Percentiles rank a stretch among this genome's conserved stretches.
Evolutionary conservation across 2,888 invertebrate species (phyloP).

Genomic region (Drosophila mettleri): DNA sequence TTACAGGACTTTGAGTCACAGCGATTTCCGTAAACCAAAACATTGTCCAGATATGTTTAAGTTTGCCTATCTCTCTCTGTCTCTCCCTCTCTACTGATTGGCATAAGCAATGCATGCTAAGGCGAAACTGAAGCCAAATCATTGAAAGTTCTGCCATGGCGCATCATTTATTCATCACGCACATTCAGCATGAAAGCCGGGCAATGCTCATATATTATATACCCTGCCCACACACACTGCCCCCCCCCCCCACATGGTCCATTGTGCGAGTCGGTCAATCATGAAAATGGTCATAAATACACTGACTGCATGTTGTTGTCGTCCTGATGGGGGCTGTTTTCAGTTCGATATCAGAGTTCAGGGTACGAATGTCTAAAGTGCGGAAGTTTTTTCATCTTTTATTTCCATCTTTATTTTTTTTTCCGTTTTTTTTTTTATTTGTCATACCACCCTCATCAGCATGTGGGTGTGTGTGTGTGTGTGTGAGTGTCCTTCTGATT

Average conservation of each 20-base stretch:
- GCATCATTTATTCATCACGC: conserved; percentile 79
- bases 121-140: conserved; percentile 68
- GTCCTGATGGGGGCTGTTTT: conserved; percentile 36
- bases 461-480: conserved; percentile 19
- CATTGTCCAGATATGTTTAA: conserved; percentile 6
- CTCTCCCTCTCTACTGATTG: not conserved
- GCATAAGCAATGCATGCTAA: conserved; percentile 29
- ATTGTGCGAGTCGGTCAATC: conserved; percentile 67
- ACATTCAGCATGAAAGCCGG: conserved; percentile 60
- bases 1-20: conserved; percentile 33
- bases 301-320: conserved; percentile 31
- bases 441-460: conserved; percentile 17
- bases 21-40: conserved; percentile 26
- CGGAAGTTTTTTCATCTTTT: conserved; percentile 37
- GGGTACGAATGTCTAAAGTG: conserved; percentile 53
- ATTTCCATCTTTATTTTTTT: conserved; percentile 7
- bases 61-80: not conserved
- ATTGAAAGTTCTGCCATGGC: conserved; percentile 64
- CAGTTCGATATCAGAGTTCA: conserved; percentile 65
- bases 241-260: not conserved
- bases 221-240: conserved; percentile 2
- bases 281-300: conserved; percentile 74
- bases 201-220: conserved; percentile 57
- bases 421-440: conserved; percentile 7
- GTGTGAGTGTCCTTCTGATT: conserved; percentile 29